Evolutionary conservation across 1,140 invertebrate genomes (phyloP).

Genomic region (Drosophila navojoa): DNA sequence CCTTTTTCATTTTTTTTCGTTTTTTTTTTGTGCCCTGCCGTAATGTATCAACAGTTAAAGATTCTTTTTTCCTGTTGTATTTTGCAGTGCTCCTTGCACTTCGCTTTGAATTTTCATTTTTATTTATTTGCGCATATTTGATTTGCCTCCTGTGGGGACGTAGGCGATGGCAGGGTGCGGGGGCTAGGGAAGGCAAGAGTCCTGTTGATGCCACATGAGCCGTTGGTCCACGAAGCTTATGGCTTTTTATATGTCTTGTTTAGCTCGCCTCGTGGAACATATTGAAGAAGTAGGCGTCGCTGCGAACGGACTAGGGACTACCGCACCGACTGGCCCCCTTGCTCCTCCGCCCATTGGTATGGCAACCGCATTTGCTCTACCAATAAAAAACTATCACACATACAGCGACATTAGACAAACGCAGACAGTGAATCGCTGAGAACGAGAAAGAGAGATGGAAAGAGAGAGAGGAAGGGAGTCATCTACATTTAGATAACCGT

Average conservation of each 20-base stretch:
- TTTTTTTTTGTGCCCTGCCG: neutral
- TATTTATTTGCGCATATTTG: slow-evolving; percentile 82
- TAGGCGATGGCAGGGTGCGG: no score
- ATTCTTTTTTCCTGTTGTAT: slow-evolving; percentile 36
- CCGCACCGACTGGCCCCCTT: neutral
- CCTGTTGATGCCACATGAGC: slow-evolving; percentile 29
- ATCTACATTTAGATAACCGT: slow-evolving; percentile 42
- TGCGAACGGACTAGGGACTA: slow-evolving; percentile 3
- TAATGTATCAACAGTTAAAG: slow-evolving; percentile 78
- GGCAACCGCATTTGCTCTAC: slow-evolving; percentile 35
- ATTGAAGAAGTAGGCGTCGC: slow-evolving; percentile 76
- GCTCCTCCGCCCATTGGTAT: neutral
- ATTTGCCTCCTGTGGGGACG: slow-evolving; percentile 47
- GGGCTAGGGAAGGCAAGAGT: neutral
- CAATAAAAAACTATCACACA: slow-evolving; percentile 61
- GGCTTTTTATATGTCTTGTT: slow-evolving; percentile 79
- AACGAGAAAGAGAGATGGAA: neutral
- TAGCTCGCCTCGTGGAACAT: slow-evolving; percentile 59
- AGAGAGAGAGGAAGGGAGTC: neutral
- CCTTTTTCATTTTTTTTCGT: neutral
- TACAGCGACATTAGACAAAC: slow-evolving; percentile 19
- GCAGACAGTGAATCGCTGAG: slow-evolving; percentile 18
- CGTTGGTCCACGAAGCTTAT: slow-evolving; percentile 60
- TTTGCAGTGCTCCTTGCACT: slow-evolving; percentile 51
- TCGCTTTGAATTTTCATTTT: slow-evolving; percentile 77